Evolutionary conservation across 2,888 invertebrate genomes (phyloP), one percentile per base, ranked within the genome.

Genomic region (Perizoma flavofasciatum): DNA sequence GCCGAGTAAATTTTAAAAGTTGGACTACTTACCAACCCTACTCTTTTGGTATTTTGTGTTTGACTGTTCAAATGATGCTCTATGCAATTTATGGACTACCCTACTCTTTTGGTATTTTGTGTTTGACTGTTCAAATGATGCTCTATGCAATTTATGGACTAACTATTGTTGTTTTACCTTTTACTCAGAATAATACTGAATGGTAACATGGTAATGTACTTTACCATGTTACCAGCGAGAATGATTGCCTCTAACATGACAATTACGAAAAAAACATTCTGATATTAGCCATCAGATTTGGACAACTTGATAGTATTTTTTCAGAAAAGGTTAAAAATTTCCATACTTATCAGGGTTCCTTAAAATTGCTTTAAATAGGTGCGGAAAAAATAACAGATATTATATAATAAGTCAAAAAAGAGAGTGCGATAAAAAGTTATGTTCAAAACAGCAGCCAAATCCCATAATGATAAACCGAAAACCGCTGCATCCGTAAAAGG

Each of bases 401-500:
- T 22, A 22, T 22, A 22, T 22, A 22, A 22, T 22, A 22, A 22
- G 1, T 22, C 22, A 22, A 22, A 3, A 22, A 22, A 22, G 22
- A 22, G 1, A 22, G 22, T 2, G 22, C 22, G 22, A 22, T 22
- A 22, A 22, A 22, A 22, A 2, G 22, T 22, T 22, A 22, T 22
- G 3, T 22, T 22, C 22, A 22, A 22, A 22, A 11, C 48, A 45
- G 47, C 53, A 43, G 52, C 46, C 57, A 39, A 49, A 41, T 43
- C 46, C 58, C 43, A 50, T 66, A 51, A 66, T 61, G 59, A 60
- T 61, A 65, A 63, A 60, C 62, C 49, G 35, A 66, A 65, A 66
- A 66, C 66, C 69, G 52, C 69, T 56, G 67, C 67, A 67, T 69
- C 69, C 69, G 67, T 64, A 66, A 60, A 50, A 47, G 59, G 47